Evolutionary conservation across 2,797 vertebrate species (phyloP), one percentile per base, ranked within the genome.

Genomic region (Lutjanus campechanus): DNA sequence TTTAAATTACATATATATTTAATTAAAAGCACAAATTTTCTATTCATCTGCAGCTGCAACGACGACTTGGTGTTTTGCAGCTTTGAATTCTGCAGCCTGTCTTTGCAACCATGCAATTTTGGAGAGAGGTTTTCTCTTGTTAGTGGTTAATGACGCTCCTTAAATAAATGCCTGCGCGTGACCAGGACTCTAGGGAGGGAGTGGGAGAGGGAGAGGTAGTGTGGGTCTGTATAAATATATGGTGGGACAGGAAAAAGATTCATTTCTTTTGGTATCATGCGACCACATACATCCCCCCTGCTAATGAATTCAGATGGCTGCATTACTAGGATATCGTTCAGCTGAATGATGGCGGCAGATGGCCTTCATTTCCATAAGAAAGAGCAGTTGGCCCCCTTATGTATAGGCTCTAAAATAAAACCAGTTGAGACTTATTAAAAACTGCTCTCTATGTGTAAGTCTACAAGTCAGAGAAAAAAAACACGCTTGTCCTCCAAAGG

Each of bases 221-320:
- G 82, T 75, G 87, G 78, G 90, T 86, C 88, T 76, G 88, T 92
- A 93, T 93, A 93, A 93, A 94, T 93, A 91, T 86, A 94, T 81
- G 81, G 80, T 84, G 66, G 88, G 81, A 88, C 86, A 81, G 84
- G 82, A 85, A 85, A 87, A 89, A 93, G 90, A 93, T 93, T 94
- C 88, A 94, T 94, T 91, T 91, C 90, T 93, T 90, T 89, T 87
- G 88, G 92, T 88, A 92, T 90, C 88, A 81, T 73, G 79, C 69
- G 86, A 94, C 81, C 88, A 86, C 86, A 91, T 92, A 90, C 82
- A 90, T 82, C 85, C 89, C 85, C 83, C 79, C 63, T 64, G 79
- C 91, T 95, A 95, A 94, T 94, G 93, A 94, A 95, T 95, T 95
- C 94, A 93, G 93, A 94, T 93, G 93, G 92, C 92, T 93, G 93